A percentile compares a stretch with the other conserved stretches of the same genome.
phyloP scores from a whole-genome alignment of 2,113 vertebrate species.

The Apus apus region DNA sequence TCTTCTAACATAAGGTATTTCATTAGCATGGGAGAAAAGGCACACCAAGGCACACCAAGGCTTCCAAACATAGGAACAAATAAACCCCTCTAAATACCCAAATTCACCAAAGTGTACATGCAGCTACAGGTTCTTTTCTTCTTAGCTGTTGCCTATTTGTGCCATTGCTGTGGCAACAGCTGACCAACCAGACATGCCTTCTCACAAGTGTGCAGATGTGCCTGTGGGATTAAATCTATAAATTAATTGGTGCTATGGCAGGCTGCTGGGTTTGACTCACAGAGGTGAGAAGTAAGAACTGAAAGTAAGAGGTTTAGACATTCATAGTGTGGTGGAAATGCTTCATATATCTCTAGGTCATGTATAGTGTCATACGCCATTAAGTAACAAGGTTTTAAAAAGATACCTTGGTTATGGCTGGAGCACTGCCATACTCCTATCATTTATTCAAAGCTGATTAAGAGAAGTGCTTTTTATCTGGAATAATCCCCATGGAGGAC shows the following conservation, averaged over 20 bases:
- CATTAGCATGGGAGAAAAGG: background rate
- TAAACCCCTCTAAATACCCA: background rate
- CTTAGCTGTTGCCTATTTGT: background rate
- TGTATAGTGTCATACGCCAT: background rate
- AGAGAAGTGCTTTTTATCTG: background rate
- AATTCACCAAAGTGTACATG: background rate
- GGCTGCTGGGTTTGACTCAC: background rate
- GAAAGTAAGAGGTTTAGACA: slow-evolving; percentile 37
- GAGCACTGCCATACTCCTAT: background rate
- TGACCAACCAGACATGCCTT: background rate
- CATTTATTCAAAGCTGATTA: background rate
- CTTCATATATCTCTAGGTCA: background rate
- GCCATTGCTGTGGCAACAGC: slow-evolving; percentile 36
- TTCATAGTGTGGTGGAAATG: background rate
- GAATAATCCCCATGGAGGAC: background rate
- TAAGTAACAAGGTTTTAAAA: background rate
- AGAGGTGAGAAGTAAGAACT: background rate
- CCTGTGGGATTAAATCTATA: slow-evolving; percentile 16
- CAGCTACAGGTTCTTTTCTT: slow-evolving; percentile 2
- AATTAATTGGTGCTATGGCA: background rate
- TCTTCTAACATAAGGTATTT: background rate
- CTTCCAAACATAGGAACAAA: background rate
- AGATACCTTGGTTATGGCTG: background rate
- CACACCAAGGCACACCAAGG: background rate
- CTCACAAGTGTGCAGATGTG: background rate